These are phyloP conservation scores for Cochlearius cochlearius DNA, from an alignment of 2,113 vertebrate species.

Conservation along the genomic window DNA sequence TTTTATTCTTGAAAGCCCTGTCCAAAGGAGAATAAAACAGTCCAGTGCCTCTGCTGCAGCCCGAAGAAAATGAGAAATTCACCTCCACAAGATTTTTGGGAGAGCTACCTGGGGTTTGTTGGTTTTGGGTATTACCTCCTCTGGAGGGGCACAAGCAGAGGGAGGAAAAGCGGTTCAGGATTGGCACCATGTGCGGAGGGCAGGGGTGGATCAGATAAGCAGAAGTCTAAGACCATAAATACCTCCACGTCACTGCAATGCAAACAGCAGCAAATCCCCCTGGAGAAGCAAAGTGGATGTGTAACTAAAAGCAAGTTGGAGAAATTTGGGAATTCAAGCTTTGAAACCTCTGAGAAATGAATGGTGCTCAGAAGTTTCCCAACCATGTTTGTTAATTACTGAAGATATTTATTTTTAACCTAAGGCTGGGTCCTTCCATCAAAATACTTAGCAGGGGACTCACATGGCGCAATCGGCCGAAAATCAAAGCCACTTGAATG, in stretches of 20 bases:
- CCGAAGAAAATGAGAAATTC: neutral
- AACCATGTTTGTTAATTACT: neutral
- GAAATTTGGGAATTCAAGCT: neutral
- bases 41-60: neutral
- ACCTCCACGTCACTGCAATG: neutral
- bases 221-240: slow-evolving; percentile 23
- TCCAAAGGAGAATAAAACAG: neutral
- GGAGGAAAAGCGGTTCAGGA: neutral
- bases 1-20: neutral
- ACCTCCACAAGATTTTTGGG: neutral
- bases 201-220: slow-evolving; percentile 42
- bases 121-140: neutral
- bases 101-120: neutral
- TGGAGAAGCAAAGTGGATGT: neutral
- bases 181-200: neutral
- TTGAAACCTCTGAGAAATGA: neutral
- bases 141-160: neutral
- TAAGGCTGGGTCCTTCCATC: neutral
- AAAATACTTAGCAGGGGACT: neutral
- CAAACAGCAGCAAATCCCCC: slow-evolving; percentile 1
- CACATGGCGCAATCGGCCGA: neutral
- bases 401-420: neutral
- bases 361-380: neutral
- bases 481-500: neutral
- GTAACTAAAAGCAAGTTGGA: neutral